Evolutionary conservation across 2,888 invertebrate species (phyloP), one percentile per base, ranked within the genome.

Genomic region (Drosophila merina): DNA sequence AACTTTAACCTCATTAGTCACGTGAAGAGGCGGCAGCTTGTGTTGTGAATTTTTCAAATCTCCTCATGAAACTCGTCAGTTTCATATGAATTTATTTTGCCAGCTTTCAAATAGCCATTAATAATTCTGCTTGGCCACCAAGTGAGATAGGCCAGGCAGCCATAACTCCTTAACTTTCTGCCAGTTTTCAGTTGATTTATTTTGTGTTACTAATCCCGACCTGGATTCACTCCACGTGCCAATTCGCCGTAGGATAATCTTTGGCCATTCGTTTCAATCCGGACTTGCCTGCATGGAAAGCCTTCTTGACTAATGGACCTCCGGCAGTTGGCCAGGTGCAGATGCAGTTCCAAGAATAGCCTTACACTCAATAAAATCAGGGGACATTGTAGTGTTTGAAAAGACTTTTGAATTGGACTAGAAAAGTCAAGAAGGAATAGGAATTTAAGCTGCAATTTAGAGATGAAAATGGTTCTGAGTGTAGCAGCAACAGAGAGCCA

Each of bases 231-330:
- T 28, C 9, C 51, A 66, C 45, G 63, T 66, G 67, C 52, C 63
- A 56, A 68, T 57, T 36, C 25, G 8, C 30, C 33, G 7, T 42
- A 20, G 69, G 48, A 66, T 44, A 49, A 44, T 49, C 42, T 42
- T 25, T 30, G 44, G 20, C 36, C 57, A 69, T 50, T 44, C 54
- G 42, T 51, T 56, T 50, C 44, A 47, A 56, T 52, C 40, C 40
- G 40, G 14, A 47, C 42, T 52, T 54, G 36, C 68, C 50, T 30
- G 40, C n/a, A 51, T 10, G 38, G 25, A 33, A 73, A 73, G 57
- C 67, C 66, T 36, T 10, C 38, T 56, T 64, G 66, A 73, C 51
- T 58, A 72, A 72, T 66, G 52, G 72, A 48, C 50, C 62, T 50
- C 50, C 45, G 45, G 30, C 47, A 49, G 44, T 44, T 20, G 44